Evolutionary conservation across 1,140 invertebrate species (phyloP).

Genomic region (Solenopsis fugax): DNA sequence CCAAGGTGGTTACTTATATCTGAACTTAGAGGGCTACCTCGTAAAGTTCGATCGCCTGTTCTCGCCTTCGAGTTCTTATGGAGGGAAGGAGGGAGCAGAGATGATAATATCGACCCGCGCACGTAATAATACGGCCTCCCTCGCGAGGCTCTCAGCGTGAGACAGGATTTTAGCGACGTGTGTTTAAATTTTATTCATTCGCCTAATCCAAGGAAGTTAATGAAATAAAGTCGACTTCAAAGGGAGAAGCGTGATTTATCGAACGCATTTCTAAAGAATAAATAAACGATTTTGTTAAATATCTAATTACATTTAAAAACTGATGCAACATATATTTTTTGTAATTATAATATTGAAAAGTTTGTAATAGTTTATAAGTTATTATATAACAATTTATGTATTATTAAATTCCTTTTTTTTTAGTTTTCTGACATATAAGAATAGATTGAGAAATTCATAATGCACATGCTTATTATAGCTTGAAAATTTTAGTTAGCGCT

Average conservation of each 20-base stretch:
- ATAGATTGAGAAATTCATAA: neutral
- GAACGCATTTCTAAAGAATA: neutral
- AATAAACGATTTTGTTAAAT: neutral
- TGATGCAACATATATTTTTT: neutral
- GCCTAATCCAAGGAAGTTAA: constrained; percentile 39
- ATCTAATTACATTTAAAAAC: neutral
- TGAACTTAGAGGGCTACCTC: constrained; percentile 70
- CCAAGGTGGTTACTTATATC: constrained; percentile 45
- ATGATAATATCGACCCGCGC: constrained; percentile 59
- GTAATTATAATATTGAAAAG: neutral
- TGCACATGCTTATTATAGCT: neutral
- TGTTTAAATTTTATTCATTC: constrained; percentile 59
- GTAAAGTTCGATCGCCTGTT: constrained; percentile 71
- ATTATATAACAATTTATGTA: neutral
- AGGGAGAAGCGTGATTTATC: constrained; percentile 15
- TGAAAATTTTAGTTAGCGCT: neutral
- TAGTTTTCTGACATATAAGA: neutral
- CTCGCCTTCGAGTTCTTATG: constrained; percentile 47
- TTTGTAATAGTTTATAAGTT: neutral
- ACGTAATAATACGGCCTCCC: constrained; percentile 56
- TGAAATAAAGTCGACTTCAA: constrained; percentile 19
- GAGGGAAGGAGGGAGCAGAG: constrained; percentile 8
- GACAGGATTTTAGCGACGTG: constrained; percentile 46
- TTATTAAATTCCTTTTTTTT: neutral
- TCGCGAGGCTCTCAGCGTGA: constrained; percentile 51